Percentiles rank a stretch among this genome's conserved stretches.
Evolutionary conservation across 2,888 invertebrate species (phyloP).

Genomic region (Rambutsinella grinnellia): DNA sequence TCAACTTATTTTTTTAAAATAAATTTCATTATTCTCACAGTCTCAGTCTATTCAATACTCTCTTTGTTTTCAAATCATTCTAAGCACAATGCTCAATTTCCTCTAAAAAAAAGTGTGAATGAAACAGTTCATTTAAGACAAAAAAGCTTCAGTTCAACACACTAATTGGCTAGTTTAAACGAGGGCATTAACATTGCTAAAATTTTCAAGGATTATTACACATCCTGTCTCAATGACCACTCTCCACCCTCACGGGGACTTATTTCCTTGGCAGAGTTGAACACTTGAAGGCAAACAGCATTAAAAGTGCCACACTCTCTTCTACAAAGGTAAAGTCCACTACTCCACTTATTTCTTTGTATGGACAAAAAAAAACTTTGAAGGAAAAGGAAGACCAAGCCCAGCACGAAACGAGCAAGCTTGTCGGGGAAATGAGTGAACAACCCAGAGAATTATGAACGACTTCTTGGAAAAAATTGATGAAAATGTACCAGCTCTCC

Average conservation of each 20-base stretch:
- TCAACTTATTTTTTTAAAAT: not conserved
- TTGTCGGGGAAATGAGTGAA: slow-evolving; percentile 50
- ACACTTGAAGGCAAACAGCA: not conserved
- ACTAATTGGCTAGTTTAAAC: not conserved
- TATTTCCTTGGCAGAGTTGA: not conserved
- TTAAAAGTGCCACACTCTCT: not conserved
- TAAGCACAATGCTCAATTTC: not conserved
- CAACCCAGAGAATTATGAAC: slow-evolving; percentile 45
- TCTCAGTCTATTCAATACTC: no score
- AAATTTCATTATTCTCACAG: no score
- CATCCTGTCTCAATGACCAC: not conserved
- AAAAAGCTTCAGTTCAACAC: no score
- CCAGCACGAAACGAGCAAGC: slow-evolving; percentile 44
- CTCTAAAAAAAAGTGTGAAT: not conserved
- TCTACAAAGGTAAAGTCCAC: no score
- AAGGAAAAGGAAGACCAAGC: slow-evolving; percentile 26
- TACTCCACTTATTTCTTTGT: no score
- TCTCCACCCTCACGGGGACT: not conserved
- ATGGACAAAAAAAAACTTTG: slow-evolving; percentile 26
- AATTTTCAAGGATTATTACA: not conserved
- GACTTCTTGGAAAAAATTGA: slow-evolving; percentile 52
- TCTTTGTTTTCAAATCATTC: not conserved
- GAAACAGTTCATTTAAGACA: no score
- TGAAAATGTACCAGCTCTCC: slow-evolving; percentile 40
- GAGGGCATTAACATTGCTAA: not conserved